Evolutionary conservation across 2,888 invertebrate genomes (phyloP).

Genomic region (Drosophila subquinaria): DNA sequence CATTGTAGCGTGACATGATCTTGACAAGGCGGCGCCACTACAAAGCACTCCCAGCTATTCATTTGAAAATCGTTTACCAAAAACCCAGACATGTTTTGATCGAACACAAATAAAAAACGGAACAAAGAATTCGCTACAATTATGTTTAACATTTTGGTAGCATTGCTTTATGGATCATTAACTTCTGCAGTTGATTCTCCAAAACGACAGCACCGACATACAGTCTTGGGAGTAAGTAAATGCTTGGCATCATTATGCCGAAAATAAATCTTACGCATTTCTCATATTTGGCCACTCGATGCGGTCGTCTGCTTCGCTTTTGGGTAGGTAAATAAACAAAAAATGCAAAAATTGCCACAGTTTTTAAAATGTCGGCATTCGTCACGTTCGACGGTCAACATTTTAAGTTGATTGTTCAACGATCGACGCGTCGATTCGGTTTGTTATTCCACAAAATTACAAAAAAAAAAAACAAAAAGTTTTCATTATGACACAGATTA

Average conservation of each 20-base stretch:
- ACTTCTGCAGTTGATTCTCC: slow-evolving; percentile 16
- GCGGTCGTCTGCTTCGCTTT: slow-evolving; percentile 9
- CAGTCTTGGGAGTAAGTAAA: slow-evolving; percentile 11
- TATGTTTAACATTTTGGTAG: slow-evolving; percentile 44
- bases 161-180: slow-evolving; percentile 53
- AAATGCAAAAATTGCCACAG: slow-evolving; percentile 58
- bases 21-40: slow-evolving; percentile 56
- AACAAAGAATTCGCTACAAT: slow-evolving; percentile 25
- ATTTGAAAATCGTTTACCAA: slow-evolving; percentile 37
- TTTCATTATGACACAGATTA: slow-evolving; percentile 52
- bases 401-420: slow-evolving; percentile 12
- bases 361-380: slow-evolving; percentile 55
- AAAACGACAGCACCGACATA: background rate
- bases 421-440: background rate
- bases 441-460: slow-evolving; percentile 25
- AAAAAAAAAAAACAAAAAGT: slow-evolving; percentile 29
- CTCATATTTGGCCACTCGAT: slow-evolving; percentile 50
- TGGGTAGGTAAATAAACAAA: slow-evolving; percentile 58
- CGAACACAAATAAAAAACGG: background rate
- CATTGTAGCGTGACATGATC: slow-evolving; percentile 68
- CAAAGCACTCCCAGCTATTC: slow-evolving; percentile 39
- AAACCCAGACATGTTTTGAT: slow-evolving; percentile 25
- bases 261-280: slow-evolving; percentile 71
- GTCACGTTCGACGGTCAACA: slow-evolving; percentile 59
- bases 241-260: slow-evolving; percentile 50